A percentile compares a stretch with the other conserved stretches of the same genome.
These are phyloP conservation scores for Tubiluchus corallicola DNA, from an alignment of 2,888 invertebrate species.

Conservation along the genomic window DNA sequence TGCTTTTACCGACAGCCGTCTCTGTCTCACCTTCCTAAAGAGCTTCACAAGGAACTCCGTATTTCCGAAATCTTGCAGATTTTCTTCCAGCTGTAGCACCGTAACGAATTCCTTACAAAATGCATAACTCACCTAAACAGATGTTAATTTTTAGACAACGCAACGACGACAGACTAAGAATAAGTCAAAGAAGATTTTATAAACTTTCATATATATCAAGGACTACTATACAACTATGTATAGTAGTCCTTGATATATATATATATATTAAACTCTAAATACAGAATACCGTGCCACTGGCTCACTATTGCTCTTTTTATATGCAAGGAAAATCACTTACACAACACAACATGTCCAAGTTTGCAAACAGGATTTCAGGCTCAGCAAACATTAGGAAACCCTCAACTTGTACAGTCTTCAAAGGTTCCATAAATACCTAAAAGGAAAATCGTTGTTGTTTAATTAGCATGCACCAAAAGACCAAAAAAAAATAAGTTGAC, in stretches of 20 bases:
- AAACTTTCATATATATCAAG: constrained; percentile 6
- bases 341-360: constrained; percentile 40
- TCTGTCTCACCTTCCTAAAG: constrained; percentile 35
- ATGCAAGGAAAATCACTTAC: constrained; percentile 31
- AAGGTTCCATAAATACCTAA: constrained; percentile 42
- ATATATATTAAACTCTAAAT: too few species aligned
- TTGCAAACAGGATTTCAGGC: constrained; percentile 41
- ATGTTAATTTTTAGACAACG: background rate
- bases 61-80: constrained; percentile 32
- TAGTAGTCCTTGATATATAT: too few species aligned
- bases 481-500: too few species aligned
- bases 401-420: constrained; percentile 44
- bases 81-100: constrained; percentile 33
- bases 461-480: background rate
- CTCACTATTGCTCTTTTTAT: background rate
- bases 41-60: constrained; percentile 37
- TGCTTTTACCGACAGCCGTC: too few species aligned
- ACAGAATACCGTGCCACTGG: background rate
- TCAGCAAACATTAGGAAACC: constrained; percentile 42
- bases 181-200: constrained; percentile 7
- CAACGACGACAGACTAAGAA: background rate
- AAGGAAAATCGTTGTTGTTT: constrained; percentile 11
- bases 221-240: constrained; percentile 5
- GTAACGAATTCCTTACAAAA: constrained; percentile 39
- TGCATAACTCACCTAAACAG: constrained; percentile 35